phyloP scores from a whole-genome alignment of 2,888 invertebrate species.

The Rhingia rostrata region DNA sequence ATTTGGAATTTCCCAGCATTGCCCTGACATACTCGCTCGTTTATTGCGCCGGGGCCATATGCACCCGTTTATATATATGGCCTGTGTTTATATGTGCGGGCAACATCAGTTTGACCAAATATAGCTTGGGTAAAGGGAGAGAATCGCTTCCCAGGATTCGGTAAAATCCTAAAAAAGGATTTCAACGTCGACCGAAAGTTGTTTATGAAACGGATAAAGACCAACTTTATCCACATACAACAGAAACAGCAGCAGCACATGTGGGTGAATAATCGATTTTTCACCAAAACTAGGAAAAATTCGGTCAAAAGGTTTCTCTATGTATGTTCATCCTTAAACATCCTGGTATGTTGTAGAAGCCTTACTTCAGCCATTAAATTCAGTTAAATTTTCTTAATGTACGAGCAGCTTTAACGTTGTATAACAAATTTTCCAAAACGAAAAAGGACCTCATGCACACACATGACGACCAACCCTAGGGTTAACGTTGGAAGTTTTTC shows the following conservation, averaged over 20 bases:
- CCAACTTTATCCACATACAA: conserved; percentile 67
- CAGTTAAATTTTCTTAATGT: conserved; percentile 50
- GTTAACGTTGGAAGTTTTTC: conserved; percentile 58
- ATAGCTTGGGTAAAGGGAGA: not conserved
- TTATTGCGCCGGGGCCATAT: conserved; percentile 9
- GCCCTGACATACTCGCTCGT: not conserved
- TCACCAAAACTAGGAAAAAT: conserved; percentile 52
- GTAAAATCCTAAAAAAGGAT: conserved; percentile 46
- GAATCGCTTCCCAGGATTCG: conserved; percentile 28
- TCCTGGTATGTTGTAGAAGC: conserved; percentile 41
- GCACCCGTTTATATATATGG: conserved; percentile 5
- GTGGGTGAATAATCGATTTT: conserved; percentile 67
- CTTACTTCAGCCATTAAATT: conserved; percentile 58
- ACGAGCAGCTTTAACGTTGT: conserved; percentile 50
- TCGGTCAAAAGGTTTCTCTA: conserved; percentile 60
- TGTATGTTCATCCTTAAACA: conserved; percentile 44
- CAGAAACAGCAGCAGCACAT: conserved; percentile 31
- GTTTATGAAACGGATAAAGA: conserved; percentile 74
- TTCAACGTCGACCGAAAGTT: conserved; percentile 65
- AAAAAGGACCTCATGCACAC: conserved; percentile 45
- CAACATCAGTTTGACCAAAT: conserved; percentile 57
- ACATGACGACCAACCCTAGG: conserved; percentile 43
- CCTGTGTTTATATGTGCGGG: conserved; percentile 20
- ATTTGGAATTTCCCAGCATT: conserved; percentile 61
- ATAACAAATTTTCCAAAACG: conserved; percentile 32